Conservation (phyloP, 2,888 invertebrate species). For the Tipula helvola region DNA sequence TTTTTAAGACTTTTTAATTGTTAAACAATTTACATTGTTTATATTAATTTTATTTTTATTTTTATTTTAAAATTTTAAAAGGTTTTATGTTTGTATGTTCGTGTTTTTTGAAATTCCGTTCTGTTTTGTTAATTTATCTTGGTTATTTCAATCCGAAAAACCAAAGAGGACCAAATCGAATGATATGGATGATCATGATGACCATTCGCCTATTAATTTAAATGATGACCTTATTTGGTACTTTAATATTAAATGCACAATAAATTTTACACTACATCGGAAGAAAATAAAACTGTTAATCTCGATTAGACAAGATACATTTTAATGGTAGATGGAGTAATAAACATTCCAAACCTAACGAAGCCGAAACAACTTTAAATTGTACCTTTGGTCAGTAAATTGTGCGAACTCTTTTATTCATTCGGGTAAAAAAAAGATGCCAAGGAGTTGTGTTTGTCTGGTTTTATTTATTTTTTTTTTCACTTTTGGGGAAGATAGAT, state of each 20-base stretch:
- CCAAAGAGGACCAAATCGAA: no score
- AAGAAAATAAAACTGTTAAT: no score
- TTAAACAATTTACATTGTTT: background rate
- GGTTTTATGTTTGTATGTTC: background rate
- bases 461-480: background rate
- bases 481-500: background rate
- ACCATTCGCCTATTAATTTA: no score
- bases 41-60: background rate
- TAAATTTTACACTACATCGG: no score
- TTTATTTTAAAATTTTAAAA: background rate
- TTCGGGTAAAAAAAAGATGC: background rate
- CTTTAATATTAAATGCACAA: no score
- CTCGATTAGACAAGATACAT: no score
- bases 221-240: no score
- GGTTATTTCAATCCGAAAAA: no score
- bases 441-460: background rate
- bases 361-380: background rate
- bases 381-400: background rate
- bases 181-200: no score
- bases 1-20: background rate
- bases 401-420: background rate
- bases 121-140: no score
- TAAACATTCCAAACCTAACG: background rate
- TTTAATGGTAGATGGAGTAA: no score
- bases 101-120: background rate